Evolutionary conservation across 2,113 vertebrate species (phyloP).

Genomic region (Chaetorhynchus papuensis): DNA sequence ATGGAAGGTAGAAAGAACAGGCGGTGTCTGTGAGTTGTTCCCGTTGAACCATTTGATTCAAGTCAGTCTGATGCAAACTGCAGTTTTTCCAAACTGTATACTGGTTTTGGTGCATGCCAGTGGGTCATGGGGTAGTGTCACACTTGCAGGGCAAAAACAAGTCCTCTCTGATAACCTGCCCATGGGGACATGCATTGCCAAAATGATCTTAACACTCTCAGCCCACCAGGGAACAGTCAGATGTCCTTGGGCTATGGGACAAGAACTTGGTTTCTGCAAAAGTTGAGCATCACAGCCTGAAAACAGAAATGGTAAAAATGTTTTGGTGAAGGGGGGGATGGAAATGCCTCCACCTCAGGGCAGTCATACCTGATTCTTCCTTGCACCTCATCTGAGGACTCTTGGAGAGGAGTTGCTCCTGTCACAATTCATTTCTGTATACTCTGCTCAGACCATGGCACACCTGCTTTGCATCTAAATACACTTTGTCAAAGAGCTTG

Average conservation of each 20-base stretch:
- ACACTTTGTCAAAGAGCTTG: neutral
- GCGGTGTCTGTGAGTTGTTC: neutral
- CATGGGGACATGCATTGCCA: neutral
- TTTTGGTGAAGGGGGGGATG: neutral
- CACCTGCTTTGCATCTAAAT: neutral
- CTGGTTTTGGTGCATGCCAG: neutral
- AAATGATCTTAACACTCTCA: neutral
- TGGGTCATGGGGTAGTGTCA: neutral
- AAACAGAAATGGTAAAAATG: neutral
- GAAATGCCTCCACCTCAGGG: neutral
- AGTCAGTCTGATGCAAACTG: neutral
- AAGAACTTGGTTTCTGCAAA: neutral
- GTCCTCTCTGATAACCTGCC: neutral
- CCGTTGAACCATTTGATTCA: neutral
- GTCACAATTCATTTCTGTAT: neutral
- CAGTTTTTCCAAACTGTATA: neutral
- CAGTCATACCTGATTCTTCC: neutral
- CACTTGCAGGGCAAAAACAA: fast-evolving
- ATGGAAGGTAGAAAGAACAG: neutral
- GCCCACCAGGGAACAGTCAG: neutral
- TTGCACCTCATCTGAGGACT: neutral
- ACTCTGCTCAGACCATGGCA: neutral
- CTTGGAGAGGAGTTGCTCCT: neutral
- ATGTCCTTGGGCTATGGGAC: fast-evolving
- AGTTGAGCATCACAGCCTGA: neutral